These are phyloP conservation scores for Tipula confusa DNA, from an alignment of 2,888 invertebrate genomes.

Conservation along the genomic window DNA sequence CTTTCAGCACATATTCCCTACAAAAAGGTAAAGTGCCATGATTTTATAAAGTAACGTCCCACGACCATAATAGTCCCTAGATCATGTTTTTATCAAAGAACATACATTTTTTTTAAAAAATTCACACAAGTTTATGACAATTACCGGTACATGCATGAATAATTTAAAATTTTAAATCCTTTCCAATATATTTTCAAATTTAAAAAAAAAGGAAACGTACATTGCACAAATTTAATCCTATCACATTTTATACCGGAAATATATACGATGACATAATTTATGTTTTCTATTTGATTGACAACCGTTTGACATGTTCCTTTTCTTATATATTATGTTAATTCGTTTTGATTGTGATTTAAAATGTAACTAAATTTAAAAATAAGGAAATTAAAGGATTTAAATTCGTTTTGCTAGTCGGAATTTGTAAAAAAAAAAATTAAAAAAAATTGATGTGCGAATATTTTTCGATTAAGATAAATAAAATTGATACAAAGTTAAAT, in stretches of 20 bases:
- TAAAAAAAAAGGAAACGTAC: conserved; percentile 1
- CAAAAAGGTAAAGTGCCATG: too few species aligned
- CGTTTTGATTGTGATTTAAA: not conserved
- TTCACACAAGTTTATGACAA: not conserved
- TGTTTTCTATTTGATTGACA: not conserved
- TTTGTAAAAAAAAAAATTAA: too few species aligned
- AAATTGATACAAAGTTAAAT: not conserved
- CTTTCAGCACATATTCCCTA: too few species aligned
- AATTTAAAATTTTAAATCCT: not conserved
- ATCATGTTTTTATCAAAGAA: too few species aligned
- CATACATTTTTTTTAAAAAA: too few species aligned
- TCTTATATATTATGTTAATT: not conserved
- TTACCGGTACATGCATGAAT: not conserved
- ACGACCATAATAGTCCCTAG: too few species aligned
- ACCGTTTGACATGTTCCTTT: not conserved
- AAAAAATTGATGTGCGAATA: not conserved
- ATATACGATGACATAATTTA: not conserved
- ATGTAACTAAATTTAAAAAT: not conserved
- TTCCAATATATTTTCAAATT: not conserved
- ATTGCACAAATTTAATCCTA: not conserved
- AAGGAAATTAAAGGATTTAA: not conserved
- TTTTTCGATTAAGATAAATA: not conserved
- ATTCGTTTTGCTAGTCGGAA: not conserved
- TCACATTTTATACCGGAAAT: not conserved
- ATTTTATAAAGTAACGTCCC: too few species aligned